Evolutionary conservation across 2,888 invertebrate genomes (phyloP).

Genomic region (Mylabris sibirica): DNA sequence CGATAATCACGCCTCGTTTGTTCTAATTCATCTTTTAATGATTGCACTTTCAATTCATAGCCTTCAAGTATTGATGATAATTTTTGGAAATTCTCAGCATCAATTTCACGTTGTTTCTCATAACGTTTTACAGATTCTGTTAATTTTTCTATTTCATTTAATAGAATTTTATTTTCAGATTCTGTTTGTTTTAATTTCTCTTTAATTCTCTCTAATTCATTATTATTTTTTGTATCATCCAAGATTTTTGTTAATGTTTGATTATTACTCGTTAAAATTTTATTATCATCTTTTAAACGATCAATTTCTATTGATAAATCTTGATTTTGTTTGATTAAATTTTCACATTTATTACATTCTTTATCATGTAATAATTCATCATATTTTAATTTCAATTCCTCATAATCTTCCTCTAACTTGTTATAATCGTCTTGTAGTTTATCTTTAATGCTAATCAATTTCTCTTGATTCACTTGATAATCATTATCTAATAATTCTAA

Average conservation of each 20-base stretch:
- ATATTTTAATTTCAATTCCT: constrained; percentile 63
- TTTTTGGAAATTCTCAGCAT: constrained; percentile 45
- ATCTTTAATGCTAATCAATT: constrained; percentile 55
- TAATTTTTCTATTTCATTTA: constrained; percentile 43
- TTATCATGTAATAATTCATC: constrained; percentile 54
- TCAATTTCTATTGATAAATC: constrained; percentile 47
- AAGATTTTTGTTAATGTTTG: constrained; percentile 41
- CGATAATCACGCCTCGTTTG: constrained; percentile 1
- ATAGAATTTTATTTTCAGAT: constrained; percentile 52
- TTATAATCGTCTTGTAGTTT: constrained; percentile 55
- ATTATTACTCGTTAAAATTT: constrained; percentile 43
- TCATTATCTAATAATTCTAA: constrained; percentile 58
- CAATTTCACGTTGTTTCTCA: constrained; percentile 43
- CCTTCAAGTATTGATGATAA: constrained; percentile 44
- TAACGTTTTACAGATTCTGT: constrained; percentile 38
- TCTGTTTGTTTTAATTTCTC: constrained; percentile 43
- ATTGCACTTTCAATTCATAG: constrained; percentile 47
- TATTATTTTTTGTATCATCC: constrained; percentile 51
- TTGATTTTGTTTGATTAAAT: constrained; percentile 39
- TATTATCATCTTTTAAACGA: constrained; percentile 48
- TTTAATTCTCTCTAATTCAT: constrained; percentile 50
- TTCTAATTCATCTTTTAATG: constrained; percentile 55
- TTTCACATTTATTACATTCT: constrained; percentile 39
- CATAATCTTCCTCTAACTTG: constrained; percentile 61
- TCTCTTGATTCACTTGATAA: constrained; percentile 56